A percentile compares a stretch with the other conserved stretches of the same genome.
Conservation (phyloP, 2,888 invertebrate genomes). For the Tinea semifulvella region DNA sequence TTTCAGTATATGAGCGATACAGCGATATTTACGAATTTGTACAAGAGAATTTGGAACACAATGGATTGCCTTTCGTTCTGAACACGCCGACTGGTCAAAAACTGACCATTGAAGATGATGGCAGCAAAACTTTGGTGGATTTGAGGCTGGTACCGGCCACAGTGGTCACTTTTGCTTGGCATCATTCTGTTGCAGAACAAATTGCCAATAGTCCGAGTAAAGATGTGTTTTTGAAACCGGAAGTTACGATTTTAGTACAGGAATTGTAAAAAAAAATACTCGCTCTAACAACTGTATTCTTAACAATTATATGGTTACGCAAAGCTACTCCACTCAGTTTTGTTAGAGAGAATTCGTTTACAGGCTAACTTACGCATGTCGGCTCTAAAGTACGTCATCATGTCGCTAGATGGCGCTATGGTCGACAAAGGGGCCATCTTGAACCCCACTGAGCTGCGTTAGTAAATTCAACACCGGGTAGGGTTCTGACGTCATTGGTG, state of each 20-base stretch:
- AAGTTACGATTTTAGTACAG: slow-evolving; percentile 76
- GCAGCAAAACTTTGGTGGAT: slow-evolving; percentile 79
- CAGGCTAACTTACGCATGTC: too few species aligned
- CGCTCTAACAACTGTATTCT: too few species aligned
- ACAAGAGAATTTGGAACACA: slow-evolving; percentile 75
- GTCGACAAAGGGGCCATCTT: too few species aligned
- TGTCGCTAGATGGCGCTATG: too few species aligned
- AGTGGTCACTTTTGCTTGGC: slow-evolving; percentile 80
- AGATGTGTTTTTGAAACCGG: slow-evolving; percentile 78
- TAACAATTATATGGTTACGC: too few species aligned
- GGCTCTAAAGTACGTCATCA: too few species aligned
- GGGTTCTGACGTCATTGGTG: too few species aligned
- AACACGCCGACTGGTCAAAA: slow-evolving; percentile 73
- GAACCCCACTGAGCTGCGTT: too few species aligned
- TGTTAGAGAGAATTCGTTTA: too few species aligned
- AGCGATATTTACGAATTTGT: slow-evolving; percentile 81
- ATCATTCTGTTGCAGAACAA: slow-evolving; percentile 58
- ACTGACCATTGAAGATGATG: slow-evolving; percentile 69
- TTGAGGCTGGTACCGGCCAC: slow-evolving; percentile 84
- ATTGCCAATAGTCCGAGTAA: slow-evolving; percentile 58
- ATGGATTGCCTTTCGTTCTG: slow-evolving; percentile 75
- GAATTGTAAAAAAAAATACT: slow-evolving; percentile 34
- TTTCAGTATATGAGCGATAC: slow-evolving; percentile 84
- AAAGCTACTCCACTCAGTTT: too few species aligned
- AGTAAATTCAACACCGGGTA: too few species aligned